phyloP scores from a whole-genome alignment of 2,797 vertebrate genomes.

The Eurystomus glaucurus region DNA sequence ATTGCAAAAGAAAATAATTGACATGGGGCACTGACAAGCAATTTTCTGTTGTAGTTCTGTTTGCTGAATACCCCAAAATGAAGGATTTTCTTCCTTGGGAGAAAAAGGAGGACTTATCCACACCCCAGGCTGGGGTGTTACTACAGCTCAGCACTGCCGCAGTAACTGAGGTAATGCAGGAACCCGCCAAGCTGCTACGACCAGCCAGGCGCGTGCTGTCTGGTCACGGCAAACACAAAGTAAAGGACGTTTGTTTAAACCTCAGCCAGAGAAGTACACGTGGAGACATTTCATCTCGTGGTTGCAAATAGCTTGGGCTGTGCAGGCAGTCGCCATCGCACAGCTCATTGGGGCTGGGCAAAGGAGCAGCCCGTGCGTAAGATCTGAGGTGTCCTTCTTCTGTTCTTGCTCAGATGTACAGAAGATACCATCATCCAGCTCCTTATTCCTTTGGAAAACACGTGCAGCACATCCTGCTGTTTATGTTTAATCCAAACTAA shows the following conservation, averaged over 20 bases:
- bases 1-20: background rate
- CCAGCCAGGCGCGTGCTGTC: background rate
- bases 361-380: fast-evolving
- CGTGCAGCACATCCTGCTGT: background rate
- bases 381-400: background rate
- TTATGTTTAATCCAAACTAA: background rate
- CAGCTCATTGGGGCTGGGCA: fast-evolving
- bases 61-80: background rate
- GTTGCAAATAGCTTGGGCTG: background rate
- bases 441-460: background rate
- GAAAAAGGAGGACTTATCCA: background rate
- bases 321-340: fast-evolving
- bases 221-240: background rate
- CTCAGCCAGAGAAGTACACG: background rate
- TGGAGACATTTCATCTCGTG: fast-evolving
- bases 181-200: background rate
- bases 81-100: background rate
- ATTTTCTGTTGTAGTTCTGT: background rate
- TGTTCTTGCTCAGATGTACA: background rate
- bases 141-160: background rate
- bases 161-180: background rate
- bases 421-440: background rate
- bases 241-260: background rate
- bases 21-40: fast-evolving
- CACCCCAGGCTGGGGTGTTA: background rate